Conservation (phyloP, 1,140 invertebrate species). For the Cyclargus thomasi region DNA sequence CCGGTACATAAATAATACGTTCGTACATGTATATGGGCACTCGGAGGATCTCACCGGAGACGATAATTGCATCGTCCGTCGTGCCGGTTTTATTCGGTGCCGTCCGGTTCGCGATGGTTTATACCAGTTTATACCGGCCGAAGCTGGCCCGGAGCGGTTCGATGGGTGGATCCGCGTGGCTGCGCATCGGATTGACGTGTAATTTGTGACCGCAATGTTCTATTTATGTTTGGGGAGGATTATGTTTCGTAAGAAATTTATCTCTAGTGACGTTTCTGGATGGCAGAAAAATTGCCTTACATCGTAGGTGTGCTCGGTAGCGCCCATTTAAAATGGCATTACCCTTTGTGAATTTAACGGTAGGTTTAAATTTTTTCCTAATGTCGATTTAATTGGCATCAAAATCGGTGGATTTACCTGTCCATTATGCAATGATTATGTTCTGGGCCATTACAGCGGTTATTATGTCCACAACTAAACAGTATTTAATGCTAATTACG, state of each 20-base stretch:
- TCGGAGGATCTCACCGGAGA: not conserved
- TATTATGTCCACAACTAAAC: constrained; percentile 1
- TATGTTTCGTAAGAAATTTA: not conserved
- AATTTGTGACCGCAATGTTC: constrained; percentile 37
- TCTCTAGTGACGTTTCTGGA: not conserved
- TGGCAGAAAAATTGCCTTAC: not conserved
- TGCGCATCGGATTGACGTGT: constrained; percentile 57
- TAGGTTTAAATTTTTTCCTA: not conserved
- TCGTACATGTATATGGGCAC: not conserved
- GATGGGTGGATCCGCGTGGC: constrained; percentile 40
- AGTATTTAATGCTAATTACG: constrained; percentile 1
- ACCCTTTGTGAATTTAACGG: too few species aligned
- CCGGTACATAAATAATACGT: constrained; percentile 11
- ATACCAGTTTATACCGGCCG: constrained; percentile 31
- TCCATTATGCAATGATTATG: not conserved
- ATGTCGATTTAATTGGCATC: not conserved
- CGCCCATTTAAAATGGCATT: too few species aligned
- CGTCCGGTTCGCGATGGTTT: constrained; percentile 26
- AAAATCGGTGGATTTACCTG: not conserved
- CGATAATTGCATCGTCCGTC: constrained; percentile 29
- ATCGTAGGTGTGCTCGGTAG: too few species aligned
- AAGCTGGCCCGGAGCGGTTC: constrained; percentile 39
- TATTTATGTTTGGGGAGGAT: constrained; percentile 21
- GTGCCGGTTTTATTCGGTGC: constrained; percentile 33
- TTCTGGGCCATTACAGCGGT: not conserved